Evolutionary conservation across 2,797 vertebrate species (phyloP), one percentile per base, ranked within the genome.

Genomic region (Alectoris magna): DNA sequence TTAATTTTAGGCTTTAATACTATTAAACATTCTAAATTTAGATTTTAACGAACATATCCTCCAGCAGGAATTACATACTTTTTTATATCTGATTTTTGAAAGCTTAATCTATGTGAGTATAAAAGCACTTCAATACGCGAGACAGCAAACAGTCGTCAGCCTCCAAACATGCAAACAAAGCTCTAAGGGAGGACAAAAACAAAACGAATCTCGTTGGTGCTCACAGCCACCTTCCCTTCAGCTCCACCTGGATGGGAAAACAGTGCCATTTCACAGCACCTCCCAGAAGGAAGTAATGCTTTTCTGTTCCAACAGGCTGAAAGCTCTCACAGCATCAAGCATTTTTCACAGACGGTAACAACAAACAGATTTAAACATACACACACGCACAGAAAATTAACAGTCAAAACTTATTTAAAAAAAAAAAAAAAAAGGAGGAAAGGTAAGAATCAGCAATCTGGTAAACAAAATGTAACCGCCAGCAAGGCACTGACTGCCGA

Each of bases 311-410:
- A 41, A 11, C 6, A 34, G 58, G 41, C 14, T 68, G 17, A 64
- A 86, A 84, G 17, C 51, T n/a, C 51, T 41, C 34, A 63, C 6
- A 44, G 9, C 3, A 2, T n/a, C 29, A 55, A 36, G 10, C 21
- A 5, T 29, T 84, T 79, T 82, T 66, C 68, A 82, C 21, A 23
- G 12, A 62, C 39, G 5, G 18, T 64, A 72, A 82, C 0, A 0
- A 60, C 21, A 74, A 77, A 38, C 26, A 36, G 64, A 76, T 29
- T 38, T 56, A 16, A 63, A 46, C 6, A 5, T 0, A 0, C 8
- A 27, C 24, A 8, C 1, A 4, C 21, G 48, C 1, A 16, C 44
- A 56, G 24, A 44, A 73, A 75, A 67, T 31, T 51, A 53, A 69
- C 78, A 41, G 41, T 13, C 53, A 43, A 72, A 73, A 49, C 0